Evolutionary conservation across 2,888 invertebrate genomes (phyloP).

Genomic region (Monoplex corrugatus): DNA sequence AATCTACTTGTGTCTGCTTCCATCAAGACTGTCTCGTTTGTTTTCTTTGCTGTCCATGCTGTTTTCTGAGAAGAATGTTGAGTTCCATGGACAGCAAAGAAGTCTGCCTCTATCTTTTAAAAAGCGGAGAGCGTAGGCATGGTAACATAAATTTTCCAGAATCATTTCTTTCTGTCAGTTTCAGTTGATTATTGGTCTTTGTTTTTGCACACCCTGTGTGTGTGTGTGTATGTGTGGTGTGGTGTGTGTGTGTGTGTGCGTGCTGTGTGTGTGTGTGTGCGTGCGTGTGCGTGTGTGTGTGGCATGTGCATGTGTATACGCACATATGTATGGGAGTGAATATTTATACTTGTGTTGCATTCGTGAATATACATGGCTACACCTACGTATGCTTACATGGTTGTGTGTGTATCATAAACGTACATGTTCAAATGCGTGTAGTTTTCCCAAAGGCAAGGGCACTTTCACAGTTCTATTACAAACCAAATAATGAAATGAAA

Average conservation of each 20-base stretch:
- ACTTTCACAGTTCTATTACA: neutral
- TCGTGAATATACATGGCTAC: neutral
- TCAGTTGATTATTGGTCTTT: neutral
- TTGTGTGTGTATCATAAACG: neutral
- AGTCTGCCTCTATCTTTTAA: too few relatives aligned
- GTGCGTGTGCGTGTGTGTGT: neutral
- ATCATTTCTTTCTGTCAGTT: neutral
- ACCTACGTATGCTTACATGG: neutral
- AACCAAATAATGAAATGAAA: neutral
- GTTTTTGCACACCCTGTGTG: neutral
- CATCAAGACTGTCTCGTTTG: too few relatives aligned
- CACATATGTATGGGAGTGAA: neutral
- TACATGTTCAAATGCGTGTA: neutral
- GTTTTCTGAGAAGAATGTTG: too few relatives aligned
- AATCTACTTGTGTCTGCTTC: too few relatives aligned
- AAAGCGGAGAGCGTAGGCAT: too few relatives aligned
- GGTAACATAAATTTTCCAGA: too few relatives aligned
- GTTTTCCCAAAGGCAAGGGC: neutral
- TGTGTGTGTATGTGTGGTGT: neutral
- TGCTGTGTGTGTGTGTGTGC: neutral
- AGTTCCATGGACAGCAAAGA: too few relatives aligned
- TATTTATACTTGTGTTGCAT: neutral
- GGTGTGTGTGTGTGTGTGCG: slow-evolving; percentile 25
- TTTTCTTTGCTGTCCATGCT: too few relatives aligned
- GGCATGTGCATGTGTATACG: neutral